Evolutionary conservation across 2,888 invertebrate species (phyloP).

Genomic region (Macrosiphum euphorbiae): DNA sequence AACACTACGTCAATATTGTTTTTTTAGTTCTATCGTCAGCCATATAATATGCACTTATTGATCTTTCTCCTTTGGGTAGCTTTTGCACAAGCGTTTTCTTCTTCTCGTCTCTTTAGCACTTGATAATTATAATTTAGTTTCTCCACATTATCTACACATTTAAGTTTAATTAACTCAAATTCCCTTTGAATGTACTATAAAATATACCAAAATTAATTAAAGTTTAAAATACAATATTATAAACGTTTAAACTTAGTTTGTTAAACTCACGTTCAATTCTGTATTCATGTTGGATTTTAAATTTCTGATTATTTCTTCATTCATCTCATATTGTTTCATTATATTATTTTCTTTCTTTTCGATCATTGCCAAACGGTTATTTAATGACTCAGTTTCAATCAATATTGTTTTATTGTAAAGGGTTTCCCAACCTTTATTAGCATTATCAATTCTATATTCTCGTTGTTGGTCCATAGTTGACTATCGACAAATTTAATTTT

Average conservation of each 20-base stretch:
- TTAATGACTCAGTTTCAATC: slow-evolving; percentile 26
- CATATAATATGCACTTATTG: slow-evolving; percentile 73
- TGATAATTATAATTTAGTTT: slow-evolving; percentile 93
- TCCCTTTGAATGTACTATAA: slow-evolving; percentile 82
- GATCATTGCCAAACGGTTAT: slow-evolving; percentile 46
- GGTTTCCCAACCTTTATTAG: slow-evolving; percentile 22
- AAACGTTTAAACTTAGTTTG: background rate
- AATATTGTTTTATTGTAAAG: slow-evolving; percentile 33
- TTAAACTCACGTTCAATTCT: slow-evolving; percentile 31
- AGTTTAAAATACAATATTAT: background rate
- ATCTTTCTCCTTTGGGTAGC: slow-evolving; percentile 84
- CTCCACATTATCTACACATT: slow-evolving; percentile 87
- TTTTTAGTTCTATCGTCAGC: background rate
- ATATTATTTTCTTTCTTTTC: slow-evolving; percentile 61
- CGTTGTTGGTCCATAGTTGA: slow-evolving; percentile 41
- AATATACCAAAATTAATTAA: background rate
- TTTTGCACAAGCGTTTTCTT: slow-evolving; percentile 85
- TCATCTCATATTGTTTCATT: slow-evolving; percentile 58
- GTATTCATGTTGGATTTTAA: slow-evolving; percentile 43
- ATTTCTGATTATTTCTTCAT: slow-evolving; percentile 52
- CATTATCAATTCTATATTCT: slow-evolving; percentile 18
- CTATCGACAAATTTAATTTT: background rate
- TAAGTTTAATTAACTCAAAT: slow-evolving; percentile 82
- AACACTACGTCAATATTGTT: background rate
- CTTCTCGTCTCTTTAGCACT: slow-evolving; percentile 86